Percentiles rank a stretch among this genome's conserved stretches.
Conservation (phyloP, 1,140 invertebrate genomes). For the Lerema accius region DNA sequence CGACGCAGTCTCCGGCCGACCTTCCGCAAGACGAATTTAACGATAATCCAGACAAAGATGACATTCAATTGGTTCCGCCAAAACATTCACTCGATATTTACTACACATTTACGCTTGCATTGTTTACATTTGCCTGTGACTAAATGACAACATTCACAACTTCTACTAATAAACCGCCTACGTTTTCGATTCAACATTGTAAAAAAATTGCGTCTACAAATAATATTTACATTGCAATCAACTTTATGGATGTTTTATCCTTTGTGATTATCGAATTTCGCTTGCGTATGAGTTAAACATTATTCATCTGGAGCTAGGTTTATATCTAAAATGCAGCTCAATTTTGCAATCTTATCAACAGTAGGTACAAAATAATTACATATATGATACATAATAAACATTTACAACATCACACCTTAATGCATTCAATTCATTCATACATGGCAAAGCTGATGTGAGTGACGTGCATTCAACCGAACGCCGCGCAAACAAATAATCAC, state of each 20-base stretch:
- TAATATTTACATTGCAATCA: too few species aligned
- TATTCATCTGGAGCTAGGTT: too few species aligned
- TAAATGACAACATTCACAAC: constrained; percentile 15
- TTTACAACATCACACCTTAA: constrained; percentile 10
- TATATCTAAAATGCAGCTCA: too few species aligned
- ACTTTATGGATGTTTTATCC: too few species aligned
- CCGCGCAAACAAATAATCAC: constrained; percentile 16
- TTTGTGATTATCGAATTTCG: too few species aligned
- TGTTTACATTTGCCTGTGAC: constrained; percentile 26
- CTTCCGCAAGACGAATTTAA: constrained; percentile 61
- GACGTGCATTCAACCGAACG: constrained; percentile 12
- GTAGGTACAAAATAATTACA: too few species aligned
- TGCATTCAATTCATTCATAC: too few species aligned
- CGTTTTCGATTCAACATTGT: not conserved
- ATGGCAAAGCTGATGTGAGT: constrained; percentile 13
- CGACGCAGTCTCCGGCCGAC: constrained; percentile 59
- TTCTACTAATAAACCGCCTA: not conserved
- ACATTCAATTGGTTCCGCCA: constrained; percentile 35
- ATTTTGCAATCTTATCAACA: too few species aligned
- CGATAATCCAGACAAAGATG: constrained; percentile 32
- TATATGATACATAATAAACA: not conserved
- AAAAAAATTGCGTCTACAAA: too few species aligned
- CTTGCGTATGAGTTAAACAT: too few species aligned
- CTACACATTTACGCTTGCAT: constrained; percentile 16
- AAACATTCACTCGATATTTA: constrained; percentile 28